phyloP scores from a whole-genome alignment of 2,113 vertebrate genomes.

The Lepidothrix coronata region DNA sequence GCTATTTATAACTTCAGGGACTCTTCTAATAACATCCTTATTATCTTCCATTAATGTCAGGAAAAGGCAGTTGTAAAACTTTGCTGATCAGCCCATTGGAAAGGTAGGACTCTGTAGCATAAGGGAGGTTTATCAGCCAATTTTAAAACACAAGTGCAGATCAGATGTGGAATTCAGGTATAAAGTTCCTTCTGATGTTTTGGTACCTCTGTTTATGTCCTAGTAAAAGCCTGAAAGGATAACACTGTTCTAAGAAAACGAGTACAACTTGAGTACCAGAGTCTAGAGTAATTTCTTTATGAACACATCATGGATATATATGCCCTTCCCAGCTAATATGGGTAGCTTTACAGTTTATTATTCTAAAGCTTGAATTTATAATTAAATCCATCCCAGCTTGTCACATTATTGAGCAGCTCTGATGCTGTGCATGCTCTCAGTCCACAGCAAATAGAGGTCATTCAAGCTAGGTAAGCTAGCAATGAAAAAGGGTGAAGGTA shows the following conservation, averaged over 20 bases:
- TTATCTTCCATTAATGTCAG: slow-evolving; percentile 21
- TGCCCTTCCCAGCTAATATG: neutral
- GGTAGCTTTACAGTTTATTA: neutral
- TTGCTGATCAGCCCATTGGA: neutral
- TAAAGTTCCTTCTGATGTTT: neutral
- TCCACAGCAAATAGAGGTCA: neutral
- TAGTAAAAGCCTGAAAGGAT: neutral
- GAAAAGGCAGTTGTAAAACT: neutral
- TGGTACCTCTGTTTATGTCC: neutral
- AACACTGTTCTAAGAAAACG: neutral
- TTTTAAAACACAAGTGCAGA: neutral
- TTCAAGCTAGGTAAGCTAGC: neutral
- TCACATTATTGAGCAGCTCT: neutral
- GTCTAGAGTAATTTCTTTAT: neutral
- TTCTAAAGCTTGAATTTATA: neutral
- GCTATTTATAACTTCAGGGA: slow-evolving; percentile 50
- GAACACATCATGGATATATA: neutral
- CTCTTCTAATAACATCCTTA: slow-evolving; percentile 36
- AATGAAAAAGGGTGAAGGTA: neutral
- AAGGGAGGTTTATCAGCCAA: neutral
- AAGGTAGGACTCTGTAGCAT: neutral
- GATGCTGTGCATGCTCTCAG: neutral
- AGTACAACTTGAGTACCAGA: neutral
- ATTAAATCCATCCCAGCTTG: neutral
- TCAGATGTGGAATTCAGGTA: neutral